Percentiles rank a stretch among this genome's conserved stretches.
These are phyloP conservation scores for Drosophila bunnanda DNA, from an alignment of 2,888 invertebrate genomes.

Conservation along the genomic window DNA sequence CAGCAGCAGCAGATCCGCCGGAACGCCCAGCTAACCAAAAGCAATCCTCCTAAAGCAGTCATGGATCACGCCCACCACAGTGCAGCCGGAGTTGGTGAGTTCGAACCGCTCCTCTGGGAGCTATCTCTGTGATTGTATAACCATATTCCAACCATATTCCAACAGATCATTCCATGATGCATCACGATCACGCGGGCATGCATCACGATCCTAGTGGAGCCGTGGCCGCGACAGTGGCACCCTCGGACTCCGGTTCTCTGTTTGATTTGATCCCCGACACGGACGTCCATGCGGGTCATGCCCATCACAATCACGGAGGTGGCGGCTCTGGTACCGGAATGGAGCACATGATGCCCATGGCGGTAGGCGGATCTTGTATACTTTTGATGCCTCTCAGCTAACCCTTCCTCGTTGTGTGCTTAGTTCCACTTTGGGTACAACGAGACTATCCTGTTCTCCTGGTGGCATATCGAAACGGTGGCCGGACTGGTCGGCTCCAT, in stretches of 20 bases:
- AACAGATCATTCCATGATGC: conserved; percentile 69
- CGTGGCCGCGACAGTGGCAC: conserved; percentile 54
- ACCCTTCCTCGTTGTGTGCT: conserved; percentile 31
- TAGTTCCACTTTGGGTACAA: conserved; percentile 92
- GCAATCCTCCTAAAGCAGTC: conserved; percentile 1
- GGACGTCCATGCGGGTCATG: conserved; percentile 54
- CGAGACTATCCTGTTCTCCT: conserved; percentile 92
- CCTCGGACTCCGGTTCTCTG: conserved; percentile 30
- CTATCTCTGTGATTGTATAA: too few species aligned
- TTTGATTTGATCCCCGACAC: conserved; percentile 19
- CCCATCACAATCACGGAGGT: conserved; percentile 56
- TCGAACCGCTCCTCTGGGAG: neutral
- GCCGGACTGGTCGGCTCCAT: conserved; percentile 95
- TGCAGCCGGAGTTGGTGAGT: conserved; percentile 79
- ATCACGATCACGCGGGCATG: conserved; percentile 61
- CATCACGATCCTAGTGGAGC: conserved; percentile 54
- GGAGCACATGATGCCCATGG: conserved; percentile 85
- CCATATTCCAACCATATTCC: neutral
- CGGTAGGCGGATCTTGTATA: conserved; percentile 67
- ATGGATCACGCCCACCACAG: conserved; percentile 84
- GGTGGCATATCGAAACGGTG: conserved; percentile 91
- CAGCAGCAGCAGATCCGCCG: conserved; percentile 9
- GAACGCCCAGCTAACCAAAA: neutral
- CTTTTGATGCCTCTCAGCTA: neutral
- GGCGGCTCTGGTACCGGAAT: conserved; percentile 70